Evolutionary conservation across 2,888 invertebrate genomes (phyloP).

Genomic region (Podotricha telesiphe): DNA sequence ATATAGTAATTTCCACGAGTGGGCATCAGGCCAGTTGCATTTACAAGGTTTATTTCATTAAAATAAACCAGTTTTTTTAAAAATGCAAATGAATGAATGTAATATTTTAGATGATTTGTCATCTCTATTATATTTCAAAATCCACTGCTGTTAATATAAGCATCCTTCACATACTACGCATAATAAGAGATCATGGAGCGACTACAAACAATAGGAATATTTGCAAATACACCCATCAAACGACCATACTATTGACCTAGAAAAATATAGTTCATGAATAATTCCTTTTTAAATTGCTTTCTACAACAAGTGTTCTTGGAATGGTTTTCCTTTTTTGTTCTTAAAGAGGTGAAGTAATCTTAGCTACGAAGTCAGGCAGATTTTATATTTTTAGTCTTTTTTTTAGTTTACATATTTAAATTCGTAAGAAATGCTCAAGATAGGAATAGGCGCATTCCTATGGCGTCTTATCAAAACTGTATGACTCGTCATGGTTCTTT

Average conservation of each 20-base stretch:
- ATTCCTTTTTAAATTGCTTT: slow-evolving; percentile 17
- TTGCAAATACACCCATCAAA: slow-evolving; percentile 5
- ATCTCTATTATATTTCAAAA: background rate
- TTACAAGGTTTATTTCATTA: no score
- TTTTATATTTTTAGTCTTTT: slow-evolving; percentile 1
- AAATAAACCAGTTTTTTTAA: no score
- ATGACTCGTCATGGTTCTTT: background rate
- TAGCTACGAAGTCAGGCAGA: slow-evolving; percentile 2
- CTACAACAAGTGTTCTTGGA: slow-evolving; percentile 12
- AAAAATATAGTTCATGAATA: slow-evolving; percentile 25
- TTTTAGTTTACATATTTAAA: background rate
- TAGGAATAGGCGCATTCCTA: background rate
- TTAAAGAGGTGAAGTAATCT: slow-evolving; percentile 22
- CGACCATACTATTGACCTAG: slow-evolving; percentile 20
- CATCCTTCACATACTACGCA: slow-evolving; percentile 3
- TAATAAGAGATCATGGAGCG: background rate
- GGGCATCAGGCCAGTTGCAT: no score
- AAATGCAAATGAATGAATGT: no score
- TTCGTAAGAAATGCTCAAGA: background rate
- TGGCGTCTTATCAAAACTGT: background rate
- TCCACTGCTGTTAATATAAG: background rate
- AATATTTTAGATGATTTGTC: background rate
- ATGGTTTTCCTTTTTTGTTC: slow-evolving; percentile 23
- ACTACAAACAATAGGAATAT: slow-evolving; percentile 9
- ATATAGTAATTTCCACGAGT: no score